Conservation (phyloP, 2,113 vertebrate genomes). For the Callaeas wilsoni region DNA sequence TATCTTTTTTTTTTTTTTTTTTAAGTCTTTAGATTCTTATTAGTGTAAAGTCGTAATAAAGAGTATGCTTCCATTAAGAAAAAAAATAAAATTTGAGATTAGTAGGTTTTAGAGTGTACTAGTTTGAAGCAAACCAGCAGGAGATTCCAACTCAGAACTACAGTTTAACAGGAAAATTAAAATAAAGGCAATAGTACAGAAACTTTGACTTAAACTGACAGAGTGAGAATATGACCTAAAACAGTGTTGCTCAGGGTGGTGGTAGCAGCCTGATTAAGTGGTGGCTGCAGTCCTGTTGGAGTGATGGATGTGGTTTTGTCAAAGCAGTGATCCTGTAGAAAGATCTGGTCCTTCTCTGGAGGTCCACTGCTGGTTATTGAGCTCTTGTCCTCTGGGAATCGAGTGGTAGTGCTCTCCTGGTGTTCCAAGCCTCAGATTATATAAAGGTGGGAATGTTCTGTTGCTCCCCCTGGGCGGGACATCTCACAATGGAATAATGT, state of each 20-base stretch:
- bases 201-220: background rate
- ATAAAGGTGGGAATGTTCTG: too few relatives aligned
- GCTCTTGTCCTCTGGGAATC: background rate
- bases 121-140: background rate
- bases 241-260: background rate
- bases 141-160: background rate
- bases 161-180: background rate
- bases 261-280: background rate
- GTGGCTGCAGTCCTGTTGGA: background rate
- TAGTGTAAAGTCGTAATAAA: background rate
- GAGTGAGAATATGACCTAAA: fast-evolving
- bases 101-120: background rate
- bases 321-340: background rate
- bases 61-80: background rate
- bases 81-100: background rate
- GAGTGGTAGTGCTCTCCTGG: background rate
- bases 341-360: background rate
- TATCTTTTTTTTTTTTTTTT: background rate
- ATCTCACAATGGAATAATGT: background rate
- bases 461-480: background rate
- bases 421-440: background rate
- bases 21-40: background rate
- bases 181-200: background rate
- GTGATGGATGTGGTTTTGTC: background rate
- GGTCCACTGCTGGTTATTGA: background rate